These are phyloP conservation scores for Ceyx melanurus DNA, from an alignment of 2,113 vertebrate species.

Conservation along the genomic window DNA sequence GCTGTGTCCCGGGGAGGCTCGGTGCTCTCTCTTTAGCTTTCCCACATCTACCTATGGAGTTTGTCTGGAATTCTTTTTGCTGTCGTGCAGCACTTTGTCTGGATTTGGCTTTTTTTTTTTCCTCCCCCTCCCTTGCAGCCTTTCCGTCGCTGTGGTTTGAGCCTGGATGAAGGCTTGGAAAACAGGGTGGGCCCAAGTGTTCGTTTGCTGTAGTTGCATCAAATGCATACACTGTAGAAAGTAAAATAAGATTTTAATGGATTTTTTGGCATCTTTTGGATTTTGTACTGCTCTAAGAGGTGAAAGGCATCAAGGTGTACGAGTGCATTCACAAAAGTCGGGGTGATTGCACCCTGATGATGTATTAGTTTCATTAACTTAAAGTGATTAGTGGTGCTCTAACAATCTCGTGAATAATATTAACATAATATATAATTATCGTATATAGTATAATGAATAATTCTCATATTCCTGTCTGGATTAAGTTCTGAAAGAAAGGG, in stretches of 20 bases:
- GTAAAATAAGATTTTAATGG: not conserved
- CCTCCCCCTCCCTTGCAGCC: not conserved
- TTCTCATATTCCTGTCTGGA: not conserved
- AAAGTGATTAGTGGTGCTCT: not conserved
- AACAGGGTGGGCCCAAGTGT: accelerated
- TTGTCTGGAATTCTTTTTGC: not conserved
- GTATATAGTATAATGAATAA: too few relatives aligned
- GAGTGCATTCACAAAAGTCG: not conserved
- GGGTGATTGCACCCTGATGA: not conserved
- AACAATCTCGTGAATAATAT: not conserved
- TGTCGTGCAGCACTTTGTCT: accelerated
- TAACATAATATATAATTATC: too few relatives aligned
- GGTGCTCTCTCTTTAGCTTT: not conserved
- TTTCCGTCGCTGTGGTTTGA: not conserved
- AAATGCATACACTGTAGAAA: not conserved
- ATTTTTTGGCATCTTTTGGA: not conserved
- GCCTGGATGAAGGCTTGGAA: not conserved
- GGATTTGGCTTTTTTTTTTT: too few relatives aligned
- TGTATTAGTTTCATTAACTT: not conserved
- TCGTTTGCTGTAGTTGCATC: not conserved
- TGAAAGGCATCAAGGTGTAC: not conserved
- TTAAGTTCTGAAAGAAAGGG: not conserved
- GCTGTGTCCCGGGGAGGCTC: not conserved
- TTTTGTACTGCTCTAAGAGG: not conserved
- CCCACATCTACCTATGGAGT: accelerated